Conservation (phyloP, 1,140 invertebrate species). For the Hesperophylax magnus region DNA sequence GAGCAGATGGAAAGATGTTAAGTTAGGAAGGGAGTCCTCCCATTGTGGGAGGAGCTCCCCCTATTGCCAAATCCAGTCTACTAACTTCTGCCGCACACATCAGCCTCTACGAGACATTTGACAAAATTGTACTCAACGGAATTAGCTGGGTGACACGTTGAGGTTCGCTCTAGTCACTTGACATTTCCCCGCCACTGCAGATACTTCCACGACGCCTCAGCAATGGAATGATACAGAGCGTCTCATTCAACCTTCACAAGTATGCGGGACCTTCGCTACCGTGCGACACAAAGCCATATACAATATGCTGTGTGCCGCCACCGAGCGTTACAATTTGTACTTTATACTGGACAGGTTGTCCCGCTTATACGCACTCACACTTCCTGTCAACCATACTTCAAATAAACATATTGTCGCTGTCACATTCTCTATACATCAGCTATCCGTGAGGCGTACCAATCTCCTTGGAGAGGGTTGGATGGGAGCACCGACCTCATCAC, state of each 20-base stretch:
- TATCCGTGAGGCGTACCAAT: background rate
- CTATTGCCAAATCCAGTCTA: conserved; percentile 8
- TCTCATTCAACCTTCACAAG: conserved; percentile 16
- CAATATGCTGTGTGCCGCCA: background rate
- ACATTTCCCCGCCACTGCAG: background rate
- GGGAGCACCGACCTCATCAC: background rate
- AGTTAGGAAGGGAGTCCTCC: background rate
- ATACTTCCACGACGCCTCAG: conserved; percentile 4
- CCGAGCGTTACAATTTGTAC: conserved; percentile 12
- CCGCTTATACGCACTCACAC: conserved; percentile 21
- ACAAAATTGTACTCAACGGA: conserved; percentile 46
- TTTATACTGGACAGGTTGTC: conserved; percentile 8
- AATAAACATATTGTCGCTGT: conserved; percentile 10
- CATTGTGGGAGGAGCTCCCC: background rate
- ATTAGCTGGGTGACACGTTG: background rate
- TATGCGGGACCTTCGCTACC: background rate
- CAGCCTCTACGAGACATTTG: conserved; percentile 41
- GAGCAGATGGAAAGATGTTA: conserved; percentile 41
- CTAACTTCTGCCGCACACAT: background rate
- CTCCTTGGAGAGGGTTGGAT: background rate
- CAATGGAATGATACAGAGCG: conserved; percentile 10
- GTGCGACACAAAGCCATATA: background rate
- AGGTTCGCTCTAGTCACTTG: background rate
- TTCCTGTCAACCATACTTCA: conserved; percentile 15
- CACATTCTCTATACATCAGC: conserved; percentile 1